Conservation (phyloP, 2,797 vertebrate genomes). For the Tachyglossus aculeatus region DNA sequence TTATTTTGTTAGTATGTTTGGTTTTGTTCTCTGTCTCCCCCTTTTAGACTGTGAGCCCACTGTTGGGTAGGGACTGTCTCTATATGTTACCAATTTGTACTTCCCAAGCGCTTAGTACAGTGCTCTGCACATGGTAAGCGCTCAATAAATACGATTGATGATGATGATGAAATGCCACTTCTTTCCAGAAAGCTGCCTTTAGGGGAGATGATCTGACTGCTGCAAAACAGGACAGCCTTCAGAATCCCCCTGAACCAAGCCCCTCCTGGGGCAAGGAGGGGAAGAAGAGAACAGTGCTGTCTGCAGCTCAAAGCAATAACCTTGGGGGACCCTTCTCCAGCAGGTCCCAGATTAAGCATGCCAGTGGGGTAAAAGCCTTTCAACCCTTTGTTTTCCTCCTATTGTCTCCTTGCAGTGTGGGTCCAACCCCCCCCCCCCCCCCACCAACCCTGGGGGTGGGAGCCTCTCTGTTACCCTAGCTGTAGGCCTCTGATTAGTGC, state of each 20-base stretch:
- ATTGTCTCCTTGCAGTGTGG: slow-evolving; percentile 46
- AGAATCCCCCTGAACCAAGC: slow-evolving; percentile 45
- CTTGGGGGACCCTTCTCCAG: neutral
- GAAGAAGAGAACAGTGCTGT: neutral
- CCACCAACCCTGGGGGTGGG: slow-evolving; percentile 29
- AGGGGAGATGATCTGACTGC: slow-evolving; percentile 66
- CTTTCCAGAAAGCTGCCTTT: slow-evolving; percentile 51
- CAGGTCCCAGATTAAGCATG: no score
- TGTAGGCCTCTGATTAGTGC: slow-evolving; percentile 65
- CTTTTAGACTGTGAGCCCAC: no score
- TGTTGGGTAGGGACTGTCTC: no score
- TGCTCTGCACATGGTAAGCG: no score
- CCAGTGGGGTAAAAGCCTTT: no score
- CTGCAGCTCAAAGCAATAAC: neutral
- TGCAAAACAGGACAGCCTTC: slow-evolving; percentile 64
- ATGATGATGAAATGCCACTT: slow-evolving; percentile 64
- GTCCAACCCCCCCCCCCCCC: slow-evolving; percentile 19
- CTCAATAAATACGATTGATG: no score
- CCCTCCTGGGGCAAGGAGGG: slow-evolving; percentile 8
- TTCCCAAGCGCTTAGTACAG: no score
- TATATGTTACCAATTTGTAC: no score
- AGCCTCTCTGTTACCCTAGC: slow-evolving; percentile 49
- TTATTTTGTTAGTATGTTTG: no score
- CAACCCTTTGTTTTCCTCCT: slow-evolving; percentile 33
- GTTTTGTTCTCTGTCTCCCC: no score